These are phyloP conservation scores for Brachypodius melanocephalos DNA, from an alignment of 2,113 vertebrate species.

Conservation along the genomic window DNA sequence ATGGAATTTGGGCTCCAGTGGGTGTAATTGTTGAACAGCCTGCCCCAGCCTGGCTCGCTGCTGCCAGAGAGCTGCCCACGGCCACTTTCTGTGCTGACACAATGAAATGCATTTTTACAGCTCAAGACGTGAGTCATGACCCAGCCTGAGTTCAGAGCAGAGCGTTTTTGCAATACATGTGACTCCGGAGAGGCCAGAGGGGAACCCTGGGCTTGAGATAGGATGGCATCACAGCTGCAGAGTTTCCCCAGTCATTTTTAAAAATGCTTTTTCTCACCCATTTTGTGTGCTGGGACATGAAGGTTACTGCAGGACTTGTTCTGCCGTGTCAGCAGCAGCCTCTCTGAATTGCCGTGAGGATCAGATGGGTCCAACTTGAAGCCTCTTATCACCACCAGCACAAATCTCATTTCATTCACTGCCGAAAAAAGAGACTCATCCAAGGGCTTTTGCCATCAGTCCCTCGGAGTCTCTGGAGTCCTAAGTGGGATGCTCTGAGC, in stretches of 20 bases:
- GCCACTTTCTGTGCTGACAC: not conserved
- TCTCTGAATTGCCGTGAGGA: rapidly evolving
- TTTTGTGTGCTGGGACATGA: not conserved
- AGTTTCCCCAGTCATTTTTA: not conserved
- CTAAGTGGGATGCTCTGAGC: not conserved
- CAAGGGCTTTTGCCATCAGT: not conserved
- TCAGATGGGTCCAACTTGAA: not conserved
- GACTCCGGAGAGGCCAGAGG: not conserved
- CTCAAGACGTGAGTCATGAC: not conserved
- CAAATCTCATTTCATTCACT: not conserved
- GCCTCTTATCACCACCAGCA: not conserved
- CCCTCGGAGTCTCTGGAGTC: rapidly evolving
- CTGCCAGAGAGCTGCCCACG: not conserved
- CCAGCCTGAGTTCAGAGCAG: not conserved
- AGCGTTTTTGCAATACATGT: not conserved
- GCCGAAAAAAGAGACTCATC: not conserved
- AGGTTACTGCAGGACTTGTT: not conserved
- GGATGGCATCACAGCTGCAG: not conserved
- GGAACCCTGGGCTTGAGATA: not conserved
- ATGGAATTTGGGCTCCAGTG: not conserved
- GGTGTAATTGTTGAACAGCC: not conserved
- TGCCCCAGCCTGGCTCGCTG: rapidly evolving
- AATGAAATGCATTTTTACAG: not conserved
- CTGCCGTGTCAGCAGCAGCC: not conserved
- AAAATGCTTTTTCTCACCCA: not conserved